Evolutionary conservation across 2,888 invertebrate species (phyloP).

Genomic region (Drosophila diplacantha): DNA sequence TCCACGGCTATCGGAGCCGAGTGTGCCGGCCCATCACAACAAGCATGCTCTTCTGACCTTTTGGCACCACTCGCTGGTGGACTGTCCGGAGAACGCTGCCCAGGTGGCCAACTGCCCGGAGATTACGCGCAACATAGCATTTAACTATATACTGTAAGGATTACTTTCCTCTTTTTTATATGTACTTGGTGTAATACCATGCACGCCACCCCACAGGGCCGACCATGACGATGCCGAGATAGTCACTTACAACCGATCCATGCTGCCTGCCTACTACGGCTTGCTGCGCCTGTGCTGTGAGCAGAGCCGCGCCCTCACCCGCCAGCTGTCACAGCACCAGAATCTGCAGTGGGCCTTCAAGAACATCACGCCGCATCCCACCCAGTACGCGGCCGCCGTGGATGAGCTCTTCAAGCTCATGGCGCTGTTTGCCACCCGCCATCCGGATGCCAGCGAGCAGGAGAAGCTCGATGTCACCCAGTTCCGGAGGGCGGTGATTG

Average conservation of each 20-base stretch:
- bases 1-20: constrained; percentile 95
- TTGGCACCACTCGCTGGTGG: constrained; percentile 95
- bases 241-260: constrained; percentile 93
- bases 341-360: constrained; percentile 98
- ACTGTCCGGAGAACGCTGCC: constrained; percentile 95
- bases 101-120: constrained; percentile 91
- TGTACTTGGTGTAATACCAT: not conserved
- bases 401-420: constrained; percentile 95
- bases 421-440: constrained; percentile 90
- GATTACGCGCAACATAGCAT: constrained; percentile 95
- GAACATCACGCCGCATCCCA: constrained; percentile 96
- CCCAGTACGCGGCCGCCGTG: constrained; percentile 94
- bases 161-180: not conserved
- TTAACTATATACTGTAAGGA: constrained; percentile 96
- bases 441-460: constrained; percentile 86
- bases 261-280: constrained; percentile 95
- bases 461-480: constrained; percentile 90
- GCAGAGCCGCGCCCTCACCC: constrained; percentile 90
- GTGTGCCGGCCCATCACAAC: constrained; percentile 96
- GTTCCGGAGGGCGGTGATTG: constrained; percentile 90
- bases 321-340: constrained; percentile 93
- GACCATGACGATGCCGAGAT: constrained; percentile 98
- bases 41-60: constrained; percentile 94
- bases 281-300: constrained; percentile 93
- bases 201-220: constrained; percentile 82